phyloP scores from a whole-genome alignment of 37 sponge, comb jelly and placozoan genomes.

The Petrosia ficiformis region DNA sequence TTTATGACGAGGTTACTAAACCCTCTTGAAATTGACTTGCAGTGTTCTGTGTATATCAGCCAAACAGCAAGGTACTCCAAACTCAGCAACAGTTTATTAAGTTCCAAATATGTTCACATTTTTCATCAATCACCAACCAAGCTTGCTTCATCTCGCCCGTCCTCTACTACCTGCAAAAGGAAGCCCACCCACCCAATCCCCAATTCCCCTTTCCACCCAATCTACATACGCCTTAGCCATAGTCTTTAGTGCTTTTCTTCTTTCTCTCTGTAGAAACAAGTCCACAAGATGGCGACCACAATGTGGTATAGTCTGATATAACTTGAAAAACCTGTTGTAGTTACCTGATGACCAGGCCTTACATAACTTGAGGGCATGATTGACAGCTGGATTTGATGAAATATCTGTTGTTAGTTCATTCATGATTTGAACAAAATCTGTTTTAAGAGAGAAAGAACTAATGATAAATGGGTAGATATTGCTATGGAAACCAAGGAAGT shows the following conservation, averaged over 20 bases:
- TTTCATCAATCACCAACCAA: neutral
- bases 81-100: too few species aligned
- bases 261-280: conserved; percentile 87
- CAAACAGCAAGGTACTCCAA: too few species aligned
- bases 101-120: too few species aligned
- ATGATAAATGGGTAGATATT: too few species aligned
- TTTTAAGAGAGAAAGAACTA: neutral
- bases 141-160: neutral
- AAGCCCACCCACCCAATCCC: neutral
- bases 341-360: conserved; percentile 83
- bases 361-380: conserved; percentile 71
- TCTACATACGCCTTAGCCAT: conserved; percentile 87
- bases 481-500: too few species aligned
- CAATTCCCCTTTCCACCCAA: neutral
- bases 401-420: conserved; percentile 44
- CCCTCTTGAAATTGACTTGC: too few species aligned
- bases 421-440: conserved; percentile 54
- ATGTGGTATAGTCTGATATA: conserved; percentile 75
- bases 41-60: too few species aligned
- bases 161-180: neutral
- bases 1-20: too few species aligned
- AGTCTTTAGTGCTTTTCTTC: conserved; percentile 67
- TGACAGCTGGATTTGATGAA: conserved; percentile 49
- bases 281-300: conserved; percentile 79
- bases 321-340: conserved; percentile 82